These are phyloP conservation scores for Hymenopus coronatus DNA, from an alignment of 2,888 invertebrate genomes.

Conservation along the genomic window DNA sequence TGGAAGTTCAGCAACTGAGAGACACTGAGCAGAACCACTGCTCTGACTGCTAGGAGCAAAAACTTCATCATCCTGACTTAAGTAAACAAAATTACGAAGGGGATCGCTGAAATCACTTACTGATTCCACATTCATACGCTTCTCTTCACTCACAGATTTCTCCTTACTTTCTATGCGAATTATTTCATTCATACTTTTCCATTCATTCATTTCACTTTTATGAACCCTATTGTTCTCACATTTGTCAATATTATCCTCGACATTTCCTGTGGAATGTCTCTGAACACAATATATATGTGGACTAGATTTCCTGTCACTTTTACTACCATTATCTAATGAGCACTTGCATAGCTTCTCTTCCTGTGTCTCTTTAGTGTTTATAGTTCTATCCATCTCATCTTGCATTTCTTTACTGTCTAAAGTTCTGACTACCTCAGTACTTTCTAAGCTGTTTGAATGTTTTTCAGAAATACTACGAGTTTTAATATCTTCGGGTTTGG, in stretches of 20 bases:
- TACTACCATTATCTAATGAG: not conserved
- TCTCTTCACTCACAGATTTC: slow-evolving; percentile 33
- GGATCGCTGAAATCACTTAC: slow-evolving; percentile 84
- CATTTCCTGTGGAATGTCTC: not conserved
- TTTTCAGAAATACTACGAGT: not conserved
- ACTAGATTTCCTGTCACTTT: not conserved
- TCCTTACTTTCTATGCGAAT: slow-evolving; percentile 10
- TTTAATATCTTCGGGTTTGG: not conserved
- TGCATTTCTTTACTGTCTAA: not conserved
- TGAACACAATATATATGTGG: not conserved
- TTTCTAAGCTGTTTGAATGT: not conserved
- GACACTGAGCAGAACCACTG: not conserved
- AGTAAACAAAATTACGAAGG: slow-evolving; percentile 53
- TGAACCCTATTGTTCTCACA: not conserved
- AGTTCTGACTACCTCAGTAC: not conserved
- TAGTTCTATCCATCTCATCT: not conserved
- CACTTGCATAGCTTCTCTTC: not conserved
- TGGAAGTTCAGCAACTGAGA: slow-evolving; percentile 57
- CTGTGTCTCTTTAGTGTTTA: not conserved
- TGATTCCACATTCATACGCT: slow-evolving; percentile 46
- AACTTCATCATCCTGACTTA: slow-evolving; percentile 51
- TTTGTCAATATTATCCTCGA: not conserved
- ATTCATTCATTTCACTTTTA: not conserved
- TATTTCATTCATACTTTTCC: not conserved
- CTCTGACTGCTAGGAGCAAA: not conserved